Base-by-base conservation (phyloP, 1,140 invertebrate genomes). In the Drosophila eugracilis region DNA sequence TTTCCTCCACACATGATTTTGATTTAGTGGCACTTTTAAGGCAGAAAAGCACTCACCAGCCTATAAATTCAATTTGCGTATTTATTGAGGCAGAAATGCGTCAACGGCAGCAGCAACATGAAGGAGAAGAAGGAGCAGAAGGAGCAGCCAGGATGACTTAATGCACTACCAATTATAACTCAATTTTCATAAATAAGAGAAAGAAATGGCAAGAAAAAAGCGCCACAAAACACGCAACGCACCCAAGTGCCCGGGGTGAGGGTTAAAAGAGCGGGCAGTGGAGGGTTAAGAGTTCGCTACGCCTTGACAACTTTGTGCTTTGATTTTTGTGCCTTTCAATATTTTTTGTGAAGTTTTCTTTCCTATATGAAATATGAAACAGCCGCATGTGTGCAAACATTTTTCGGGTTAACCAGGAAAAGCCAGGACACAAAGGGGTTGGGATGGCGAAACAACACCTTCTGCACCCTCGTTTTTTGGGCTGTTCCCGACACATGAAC, bases 1-100 rank as follows among this genome's bases (percentile, higher is more conserved):
- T 39, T 85, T 79, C 53, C 79, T 71, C 39, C 30, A 32, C 34
- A 85, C 71, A 85, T 89, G 75, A 89, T 86, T 89, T 89, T 89
- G 86, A 89, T 89, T 89, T 89, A 89, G 86, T 89, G 86, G 77
- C 77, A 89, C 80, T 89, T 89, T 89, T 78, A 86, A 89, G 81
- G 73, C 81, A 73, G 28, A 58, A 67, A 78, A 58, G 71, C 75
- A 83, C 75, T 76, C 78, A 58, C 62, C 73, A 74, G 83, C 78
- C 84, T 88, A 88, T 88, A 88, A 88, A 88, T 88, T 88, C 83
- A 88, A 88, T 88, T 88, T 88, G 78, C 75, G 83, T 81, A 88
- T 88, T 88, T 88, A 78, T 88, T 88, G 83, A 88, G 57, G 83
- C 83, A 88, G 75, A 88, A 88, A 88, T 86, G 83, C 78, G 83